phyloP scores from a whole-genome alignment of 1,140 invertebrate species.

The Orchesella cincta region DNA sequence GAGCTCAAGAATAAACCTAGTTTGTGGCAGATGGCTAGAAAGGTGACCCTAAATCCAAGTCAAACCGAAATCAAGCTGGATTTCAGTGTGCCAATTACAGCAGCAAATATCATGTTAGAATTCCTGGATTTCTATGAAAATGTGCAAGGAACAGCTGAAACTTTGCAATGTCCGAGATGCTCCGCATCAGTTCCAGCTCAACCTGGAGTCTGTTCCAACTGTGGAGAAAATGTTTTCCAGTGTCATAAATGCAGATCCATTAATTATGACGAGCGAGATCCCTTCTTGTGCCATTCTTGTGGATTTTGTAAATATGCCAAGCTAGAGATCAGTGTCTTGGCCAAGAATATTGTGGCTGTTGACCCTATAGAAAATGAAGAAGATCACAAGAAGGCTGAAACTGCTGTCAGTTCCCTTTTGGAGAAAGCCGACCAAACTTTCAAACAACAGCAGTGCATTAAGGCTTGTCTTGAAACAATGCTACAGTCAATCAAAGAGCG shows the following conservation, averaged over 20 bases:
- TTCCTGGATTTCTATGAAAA: slow-evolving; percentile 97
- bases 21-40: slow-evolving; percentile 96
- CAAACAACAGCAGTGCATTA: slow-evolving; percentile 82
- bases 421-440: slow-evolving; percentile 95
- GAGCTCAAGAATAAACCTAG: slow-evolving; percentile 93
- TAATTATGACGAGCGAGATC: slow-evolving; percentile 99
- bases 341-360: slow-evolving; percentile 48
- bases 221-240: slow-evolving; percentile 98
- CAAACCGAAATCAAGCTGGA: slow-evolving; percentile 96
- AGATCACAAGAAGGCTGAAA: slow-evolving; percentile 91
- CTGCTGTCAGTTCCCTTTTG: slow-evolving; percentile 81
- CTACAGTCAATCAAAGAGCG: slow-evolving; percentile 50
- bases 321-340: slow-evolving; percentile 73
- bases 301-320: slow-evolving; percentile 99
- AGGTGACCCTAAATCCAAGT: slow-evolving; percentile 80
- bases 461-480: slow-evolving; percentile 72
- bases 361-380: slow-evolving; percentile 79
- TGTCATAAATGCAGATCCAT: slow-evolving; percentile 97
- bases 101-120: slow-evolving; percentile 98
- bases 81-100: slow-evolving; percentile 92
- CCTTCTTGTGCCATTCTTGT: slow-evolving; percentile 96
- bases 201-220: slow-evolving; percentile 95
- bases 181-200: slow-evolving; percentile 94
- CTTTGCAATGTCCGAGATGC: slow-evolving; percentile 92
- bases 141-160: slow-evolving; percentile 79